phyloP scores from a whole-genome alignment of 2,113 vertebrate genomes.

The Heterocephalus glaber region DNA sequence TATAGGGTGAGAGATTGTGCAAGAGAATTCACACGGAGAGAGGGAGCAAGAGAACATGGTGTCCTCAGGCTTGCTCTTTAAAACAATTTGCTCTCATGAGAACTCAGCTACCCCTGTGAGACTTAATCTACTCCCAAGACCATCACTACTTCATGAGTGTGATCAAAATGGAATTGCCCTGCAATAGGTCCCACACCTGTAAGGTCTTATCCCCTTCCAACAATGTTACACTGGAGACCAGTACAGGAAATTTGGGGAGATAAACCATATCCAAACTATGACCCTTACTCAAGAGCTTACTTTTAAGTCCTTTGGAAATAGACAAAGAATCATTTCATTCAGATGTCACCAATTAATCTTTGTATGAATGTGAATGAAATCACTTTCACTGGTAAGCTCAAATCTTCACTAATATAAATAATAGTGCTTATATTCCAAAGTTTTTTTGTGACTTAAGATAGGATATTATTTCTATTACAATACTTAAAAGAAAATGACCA shows the following conservation, averaged over 20 bases:
- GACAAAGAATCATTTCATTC: neutral
- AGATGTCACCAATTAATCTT: neutral
- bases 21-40: neutral
- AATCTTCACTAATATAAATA: neutral
- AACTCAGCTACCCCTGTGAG: neutral
- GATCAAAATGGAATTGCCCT: neutral
- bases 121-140: too few species aligned
- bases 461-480: constrained; percentile 27
- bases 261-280: neutral
- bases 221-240: neutral
- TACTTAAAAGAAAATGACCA: constrained; percentile 21
- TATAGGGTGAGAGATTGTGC: fast-evolving
- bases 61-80: neutral
- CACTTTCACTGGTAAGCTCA: neutral
- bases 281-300: neutral
- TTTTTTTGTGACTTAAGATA: constrained; percentile 17
- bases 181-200: fast-evolving
- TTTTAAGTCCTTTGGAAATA: neutral
- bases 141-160: neutral
- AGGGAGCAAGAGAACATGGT: neutral
- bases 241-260: too few species aligned
- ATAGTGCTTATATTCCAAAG: neutral
- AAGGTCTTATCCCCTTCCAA: neutral
- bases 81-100: neutral
- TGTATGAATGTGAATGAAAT: neutral